Conservation (phyloP, 2,888 invertebrate genomes). For the Dichetophora obliterata region DNA sequence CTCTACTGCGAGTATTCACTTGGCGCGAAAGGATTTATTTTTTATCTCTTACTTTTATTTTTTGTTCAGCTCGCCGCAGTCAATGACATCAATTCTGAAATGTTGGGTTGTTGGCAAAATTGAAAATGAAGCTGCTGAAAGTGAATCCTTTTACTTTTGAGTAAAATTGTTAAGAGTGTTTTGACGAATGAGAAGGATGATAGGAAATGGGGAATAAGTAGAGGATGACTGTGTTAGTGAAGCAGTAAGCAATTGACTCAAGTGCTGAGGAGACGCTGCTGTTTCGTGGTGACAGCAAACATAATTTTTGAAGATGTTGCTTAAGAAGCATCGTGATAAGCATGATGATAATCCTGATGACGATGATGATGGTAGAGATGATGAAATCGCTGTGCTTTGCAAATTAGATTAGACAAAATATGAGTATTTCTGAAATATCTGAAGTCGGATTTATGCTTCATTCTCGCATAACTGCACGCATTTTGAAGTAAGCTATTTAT, state of each 20-base stretch:
- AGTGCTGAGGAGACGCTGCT: not conserved
- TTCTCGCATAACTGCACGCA: no score
- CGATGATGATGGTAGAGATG: not conserved
- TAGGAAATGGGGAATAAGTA: not conserved
- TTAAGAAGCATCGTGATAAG: not conserved
- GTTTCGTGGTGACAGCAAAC: not conserved
- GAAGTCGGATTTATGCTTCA: no score
- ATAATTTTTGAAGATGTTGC: not conserved
- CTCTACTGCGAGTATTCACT: not conserved
- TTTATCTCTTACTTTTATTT: not conserved
- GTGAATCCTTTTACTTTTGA: constrained; percentile 23
- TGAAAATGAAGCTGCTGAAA: constrained; percentile 22
- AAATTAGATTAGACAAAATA: constrained; percentile 2
- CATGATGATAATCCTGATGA: not conserved
- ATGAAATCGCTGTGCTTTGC: not conserved
- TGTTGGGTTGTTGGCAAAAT: constrained; percentile 20
- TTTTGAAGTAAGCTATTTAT: no score
- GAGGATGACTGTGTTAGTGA: not conserved
- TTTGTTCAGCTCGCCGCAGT: not conserved
- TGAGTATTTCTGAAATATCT: no score
- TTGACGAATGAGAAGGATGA: no score
- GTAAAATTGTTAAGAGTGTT: not conserved
- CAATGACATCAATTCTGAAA: constrained; percentile 16
- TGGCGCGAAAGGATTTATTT: not conserved
- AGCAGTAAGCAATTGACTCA: not conserved